These are phyloP conservation scores for Myodes glareolus DNA, from an alignment of 2,113 vertebrate genomes.

Conservation along the genomic window DNA sequence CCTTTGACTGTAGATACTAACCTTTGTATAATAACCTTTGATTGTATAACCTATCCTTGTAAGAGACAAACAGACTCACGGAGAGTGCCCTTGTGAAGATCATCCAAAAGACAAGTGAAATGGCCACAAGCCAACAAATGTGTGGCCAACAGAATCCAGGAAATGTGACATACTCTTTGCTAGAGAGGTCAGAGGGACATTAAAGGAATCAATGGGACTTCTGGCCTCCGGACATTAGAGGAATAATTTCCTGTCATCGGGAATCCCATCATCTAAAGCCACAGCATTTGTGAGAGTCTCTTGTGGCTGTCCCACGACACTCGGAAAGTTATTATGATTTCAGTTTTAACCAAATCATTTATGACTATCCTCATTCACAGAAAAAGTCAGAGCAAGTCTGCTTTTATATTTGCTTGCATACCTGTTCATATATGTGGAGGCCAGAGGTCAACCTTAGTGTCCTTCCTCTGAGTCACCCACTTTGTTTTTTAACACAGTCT, in stretches of 20 bases:
- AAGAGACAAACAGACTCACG: background rate
- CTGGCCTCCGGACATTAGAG: background rate
- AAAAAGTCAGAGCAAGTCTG: background rate
- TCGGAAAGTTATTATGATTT: background rate
- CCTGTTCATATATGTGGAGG: background rate
- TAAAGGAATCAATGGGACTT: background rate
- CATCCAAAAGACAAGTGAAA: background rate
- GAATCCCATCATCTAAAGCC: background rate
- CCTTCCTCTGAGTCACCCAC: background rate
- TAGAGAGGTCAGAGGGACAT: background rate
- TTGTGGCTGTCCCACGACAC: background rate
- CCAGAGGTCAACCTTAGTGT: no score
- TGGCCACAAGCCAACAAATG: background rate
- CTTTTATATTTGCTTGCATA: background rate
- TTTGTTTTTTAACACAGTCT: background rate
- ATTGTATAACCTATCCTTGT: background rate
- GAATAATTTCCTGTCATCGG: background rate
- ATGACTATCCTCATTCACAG: background rate
- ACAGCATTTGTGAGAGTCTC: background rate
- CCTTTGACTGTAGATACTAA: background rate
- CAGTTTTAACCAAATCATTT: background rate
- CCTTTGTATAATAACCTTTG: background rate
- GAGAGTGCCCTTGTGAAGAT: background rate
- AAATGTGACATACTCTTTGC: background rate
- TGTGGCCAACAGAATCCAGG: background rate